Percentiles rank a stretch among this genome's conserved stretches.
phyloP scores from a whole-genome alignment of 2,888 invertebrate genomes.

The Loripinus fragilis region DNA sequence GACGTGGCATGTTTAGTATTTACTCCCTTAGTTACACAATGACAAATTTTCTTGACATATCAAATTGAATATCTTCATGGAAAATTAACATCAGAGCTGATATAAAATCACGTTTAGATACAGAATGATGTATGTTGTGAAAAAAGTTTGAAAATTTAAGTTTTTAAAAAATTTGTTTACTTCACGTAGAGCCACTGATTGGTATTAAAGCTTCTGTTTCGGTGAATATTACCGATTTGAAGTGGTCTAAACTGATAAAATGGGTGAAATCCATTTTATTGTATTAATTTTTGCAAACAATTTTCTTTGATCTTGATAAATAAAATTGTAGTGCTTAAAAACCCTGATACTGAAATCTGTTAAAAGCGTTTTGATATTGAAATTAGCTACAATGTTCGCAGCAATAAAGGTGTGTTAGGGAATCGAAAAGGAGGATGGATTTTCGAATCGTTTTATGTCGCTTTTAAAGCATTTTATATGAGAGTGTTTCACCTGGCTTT shows the following conservation, averaged over 20 bases:
- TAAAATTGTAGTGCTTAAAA: slow-evolving; percentile 16
- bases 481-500: neutral
- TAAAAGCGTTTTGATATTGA: slow-evolving; percentile 7
- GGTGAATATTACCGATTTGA: neutral
- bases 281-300: slow-evolving; percentile 5
- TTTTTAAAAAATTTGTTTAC: neutral
- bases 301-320: slow-evolving; percentile 20
- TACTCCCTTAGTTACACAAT: too few relatives aligned
- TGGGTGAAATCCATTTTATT: slow-evolving; percentile 2
- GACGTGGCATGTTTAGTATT: too few relatives aligned
- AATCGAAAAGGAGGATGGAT: neutral
- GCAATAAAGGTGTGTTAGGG: slow-evolving; percentile 1
- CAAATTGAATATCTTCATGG: too few relatives aligned
- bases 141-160: neutral
- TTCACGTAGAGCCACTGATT: neutral
- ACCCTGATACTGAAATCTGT: slow-evolving; percentile 11
- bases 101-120: too few relatives aligned
- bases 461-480: neutral
- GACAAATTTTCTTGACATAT: too few relatives aligned
- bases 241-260: slow-evolving; percentile 15
- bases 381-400: neutral
- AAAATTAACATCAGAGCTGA: too few relatives aligned
- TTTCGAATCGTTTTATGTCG: neutral
- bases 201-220: neutral
- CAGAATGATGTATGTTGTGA: neutral